Conservation (phyloP, 2,888 invertebrate species). For the Thymelicus sylvestris region DNA sequence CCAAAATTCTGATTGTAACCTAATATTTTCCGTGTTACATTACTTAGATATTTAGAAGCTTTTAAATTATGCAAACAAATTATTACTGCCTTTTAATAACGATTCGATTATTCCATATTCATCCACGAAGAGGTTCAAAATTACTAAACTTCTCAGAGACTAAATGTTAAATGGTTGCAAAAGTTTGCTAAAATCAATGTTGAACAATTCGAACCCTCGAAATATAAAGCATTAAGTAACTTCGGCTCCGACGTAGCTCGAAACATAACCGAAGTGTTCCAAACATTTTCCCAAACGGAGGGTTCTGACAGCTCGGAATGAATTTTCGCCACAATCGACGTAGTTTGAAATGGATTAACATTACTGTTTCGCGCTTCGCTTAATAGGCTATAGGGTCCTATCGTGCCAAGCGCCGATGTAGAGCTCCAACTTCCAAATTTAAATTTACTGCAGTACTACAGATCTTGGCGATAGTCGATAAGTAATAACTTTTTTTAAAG, state of each 20-base stretch:
- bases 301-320: conserved; percentile 3
- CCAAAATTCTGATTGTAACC: too few relatives aligned
- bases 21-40: too few relatives aligned
- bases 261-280: conserved; percentile 1
- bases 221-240: not conserved
- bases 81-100: too few relatives aligned
- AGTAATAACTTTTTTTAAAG: too few relatives aligned
- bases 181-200: not conserved
- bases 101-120: too few relatives aligned
- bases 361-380: not conserved
- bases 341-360: not conserved
- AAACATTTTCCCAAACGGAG: not conserved
- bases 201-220: not conserved
- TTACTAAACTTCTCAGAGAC: not conserved
- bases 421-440: not conserved
- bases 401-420: conserved; percentile 4
- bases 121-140: too few relatives aligned
- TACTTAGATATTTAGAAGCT: too few relatives aligned
- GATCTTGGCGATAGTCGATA: not conserved
- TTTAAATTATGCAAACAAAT: too few relatives aligned
- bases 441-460: conserved; percentile 5
- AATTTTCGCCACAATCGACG: not conserved
- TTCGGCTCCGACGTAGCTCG: not conserved
- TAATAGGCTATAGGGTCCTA: conserved; percentile 3
- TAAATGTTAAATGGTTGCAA: not conserved